Base-by-base conservation (phyloP, 2,888 invertebrate species). In the Liposcelis brunnea region DNA sequence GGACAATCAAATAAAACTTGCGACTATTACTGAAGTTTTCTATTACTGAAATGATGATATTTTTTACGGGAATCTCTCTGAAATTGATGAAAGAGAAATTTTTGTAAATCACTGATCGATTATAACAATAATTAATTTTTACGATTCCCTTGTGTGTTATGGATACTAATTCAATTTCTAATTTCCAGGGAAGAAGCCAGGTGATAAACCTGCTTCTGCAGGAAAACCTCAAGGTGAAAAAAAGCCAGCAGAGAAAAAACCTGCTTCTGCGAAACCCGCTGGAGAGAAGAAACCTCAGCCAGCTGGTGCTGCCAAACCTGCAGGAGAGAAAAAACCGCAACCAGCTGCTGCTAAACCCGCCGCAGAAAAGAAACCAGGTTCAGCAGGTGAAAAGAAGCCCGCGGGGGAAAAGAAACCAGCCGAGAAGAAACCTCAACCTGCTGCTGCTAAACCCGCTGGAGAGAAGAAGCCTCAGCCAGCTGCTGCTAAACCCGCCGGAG, bases 191-290 rank as follows among this genome's bases (percentile, higher is more conserved):
- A 74, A 73, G 58, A 66, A 73, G 57, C 64, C 64, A 53, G 75
- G 70, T 57, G 75, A 70, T 61, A 74, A 69, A 61, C 58, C 55
- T 10, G 49, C 49, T n/a, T n/a, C n/a, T n/a, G n/a, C n/a, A n/a
- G n/a, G n/a, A n/a, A n/a, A 63, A n/a, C 59, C 61, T 1, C 58
- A 60, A 18, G 53, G 59, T 1, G 54, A 59, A 4, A 58, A 56
- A 10, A 68, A 69, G 50, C 62, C 67, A 50, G 65, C 66, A 12
- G 60, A 66, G 1, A 69, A 69, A 50, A 63, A 68, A 21, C 58
- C 65, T 8, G 59, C 64, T 7, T 4, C 26, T 6, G 26, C 26
- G 26, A 26, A 26, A 26, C 26, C 26, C 8, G 26, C 26, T 6
- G 52, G 58, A 6, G 54, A 57, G 12, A 48, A 52, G 10, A 52